Conservation (phyloP, 2,888 invertebrate species). For the Agrilus cyanescens region DNA sequence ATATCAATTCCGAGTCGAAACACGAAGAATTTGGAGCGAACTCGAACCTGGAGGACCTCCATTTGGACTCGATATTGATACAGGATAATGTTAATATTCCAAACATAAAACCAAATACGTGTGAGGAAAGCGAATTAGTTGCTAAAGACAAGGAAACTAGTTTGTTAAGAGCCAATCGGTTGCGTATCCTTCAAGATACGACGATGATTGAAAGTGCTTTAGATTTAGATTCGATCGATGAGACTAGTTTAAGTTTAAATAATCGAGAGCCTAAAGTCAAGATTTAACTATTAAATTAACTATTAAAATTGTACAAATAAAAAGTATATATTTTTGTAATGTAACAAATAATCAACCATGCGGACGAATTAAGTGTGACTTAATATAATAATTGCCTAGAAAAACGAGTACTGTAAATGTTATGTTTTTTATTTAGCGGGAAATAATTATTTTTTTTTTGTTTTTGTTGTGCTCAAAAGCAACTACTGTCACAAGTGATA, state of each 20-base stretch:
- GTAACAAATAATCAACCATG: no score
- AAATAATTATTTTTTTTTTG: no score
- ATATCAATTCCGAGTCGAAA: conserved; percentile 20
- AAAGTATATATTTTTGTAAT: no score
- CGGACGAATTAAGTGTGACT: no score
- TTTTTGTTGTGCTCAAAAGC: no score
- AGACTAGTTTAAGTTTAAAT: conserved; percentile 54
- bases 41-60: conserved; percentile 41
- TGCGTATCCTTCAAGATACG: conserved; percentile 71
- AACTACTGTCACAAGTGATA: no score
- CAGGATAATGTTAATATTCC: conserved; percentile 29
- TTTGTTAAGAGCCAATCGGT: conserved; percentile 56
- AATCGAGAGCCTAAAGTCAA: conserved; percentile 40
- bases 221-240: conserved; percentile 77
- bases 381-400: no score
- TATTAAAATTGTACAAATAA: no score
- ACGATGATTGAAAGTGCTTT: conserved; percentile 86
- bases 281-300: conserved; percentile 1
- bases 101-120: conserved; percentile 22
- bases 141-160: conserved; percentile 34
- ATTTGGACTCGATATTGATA: conserved; percentile 39
- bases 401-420: no score
- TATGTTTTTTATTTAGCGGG: no score
- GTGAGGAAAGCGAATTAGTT: conserved; percentile 33
- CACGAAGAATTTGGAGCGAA: conserved; percentile 10